A percentile compares a stretch with the other conserved stretches of the same genome.
Evolutionary conservation across 2,113 vertebrate species (phyloP).

Genomic region (Ptychochromis oligacanthus): DNA sequence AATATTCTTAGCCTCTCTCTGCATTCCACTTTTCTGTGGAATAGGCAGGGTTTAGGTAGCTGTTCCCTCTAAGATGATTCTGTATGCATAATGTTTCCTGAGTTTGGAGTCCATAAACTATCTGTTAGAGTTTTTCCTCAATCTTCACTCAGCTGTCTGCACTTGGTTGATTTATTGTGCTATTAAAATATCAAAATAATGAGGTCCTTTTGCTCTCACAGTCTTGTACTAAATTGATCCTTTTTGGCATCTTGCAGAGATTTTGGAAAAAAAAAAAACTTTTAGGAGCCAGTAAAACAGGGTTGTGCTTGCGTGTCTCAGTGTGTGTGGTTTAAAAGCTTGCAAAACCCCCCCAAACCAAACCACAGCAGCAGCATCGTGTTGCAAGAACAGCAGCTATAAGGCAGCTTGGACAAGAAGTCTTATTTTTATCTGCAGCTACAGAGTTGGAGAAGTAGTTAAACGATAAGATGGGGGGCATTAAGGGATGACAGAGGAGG

Average conservation of each 20-base stretch:
- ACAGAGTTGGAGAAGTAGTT: constrained; percentile 36
- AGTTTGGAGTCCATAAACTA: not conserved
- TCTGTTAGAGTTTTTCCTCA: constrained; percentile 18
- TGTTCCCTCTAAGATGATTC: not conserved
- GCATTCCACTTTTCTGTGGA: not conserved
- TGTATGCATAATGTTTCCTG: not conserved
- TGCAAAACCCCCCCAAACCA: not conserved
- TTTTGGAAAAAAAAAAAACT: not conserved
- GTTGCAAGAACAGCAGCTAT: constrained; percentile 33
- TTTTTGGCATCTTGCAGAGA: not conserved
- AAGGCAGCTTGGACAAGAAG: not conserved
- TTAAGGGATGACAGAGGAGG: constrained; percentile 3
- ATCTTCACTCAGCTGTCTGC: not conserved
- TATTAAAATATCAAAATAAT: not conserved
- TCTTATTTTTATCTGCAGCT: constrained; percentile 38
- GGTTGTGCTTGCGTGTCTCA: not conserved
- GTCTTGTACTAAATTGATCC: not conserved
- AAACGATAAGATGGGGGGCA: constrained; percentile 36
- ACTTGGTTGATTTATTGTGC: constrained; percentile 3
- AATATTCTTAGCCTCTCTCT: not conserved
- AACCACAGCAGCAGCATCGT: not conserved
- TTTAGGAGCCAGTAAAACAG: not conserved
- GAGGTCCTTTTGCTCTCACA: not conserved
- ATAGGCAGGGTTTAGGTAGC: not conserved
- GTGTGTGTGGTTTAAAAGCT: not conserved